Base-by-base conservation (phyloP, 2,888 invertebrate genomes). In the Catocala nupta region DNA sequence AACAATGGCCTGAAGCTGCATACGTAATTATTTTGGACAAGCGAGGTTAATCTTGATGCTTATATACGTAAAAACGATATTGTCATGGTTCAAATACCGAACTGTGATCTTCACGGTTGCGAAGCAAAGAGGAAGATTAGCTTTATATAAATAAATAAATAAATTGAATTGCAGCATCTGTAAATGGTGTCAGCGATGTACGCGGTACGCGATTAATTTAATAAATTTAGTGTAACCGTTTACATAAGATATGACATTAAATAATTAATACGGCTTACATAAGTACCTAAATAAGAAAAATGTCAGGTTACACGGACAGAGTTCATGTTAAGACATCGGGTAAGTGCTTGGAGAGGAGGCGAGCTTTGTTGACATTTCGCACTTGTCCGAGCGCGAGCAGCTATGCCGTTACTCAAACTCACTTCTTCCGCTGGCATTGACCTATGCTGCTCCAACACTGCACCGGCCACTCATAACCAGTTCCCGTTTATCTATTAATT, bases 341-440 rank as follows among this genome's bases (percentile, higher is more conserved):
- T 39, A 66, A 69, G 66, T 68, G 55, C 42, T 52, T 16, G 51
- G 36, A 65, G 55, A 51, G 25, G 58, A 71, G 53, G 47, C 25
- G 43, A 50, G 77, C 55, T 73, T 83, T 87, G 85, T 88, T 89
- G 88, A 89, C 87, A 90, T 87, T 88, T 89, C 81, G 78, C 84
- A 86, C 81, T 83, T 81, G 81, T 50, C 71, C 71, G 69, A 13
- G 12, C 12, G 42, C 43, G 12, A 78, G 80, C 77, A 66, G 71
- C 71, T 74, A 78, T 83, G 82, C 88, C 90, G 90, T 91, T 90
- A 90, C 71, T 68, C 80, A 84, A 86, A 85, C 83, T 77, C 63
- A 68, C 68, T 77, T 84, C 88, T 85, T 90, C 88, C 87, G 88
- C 88, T 88, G 88, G 86, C 90, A 91, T 86, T 91, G 91, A 89